phyloP scores from a whole-genome alignment of 2,888 invertebrate genomes.

The Nomada flava region DNA sequence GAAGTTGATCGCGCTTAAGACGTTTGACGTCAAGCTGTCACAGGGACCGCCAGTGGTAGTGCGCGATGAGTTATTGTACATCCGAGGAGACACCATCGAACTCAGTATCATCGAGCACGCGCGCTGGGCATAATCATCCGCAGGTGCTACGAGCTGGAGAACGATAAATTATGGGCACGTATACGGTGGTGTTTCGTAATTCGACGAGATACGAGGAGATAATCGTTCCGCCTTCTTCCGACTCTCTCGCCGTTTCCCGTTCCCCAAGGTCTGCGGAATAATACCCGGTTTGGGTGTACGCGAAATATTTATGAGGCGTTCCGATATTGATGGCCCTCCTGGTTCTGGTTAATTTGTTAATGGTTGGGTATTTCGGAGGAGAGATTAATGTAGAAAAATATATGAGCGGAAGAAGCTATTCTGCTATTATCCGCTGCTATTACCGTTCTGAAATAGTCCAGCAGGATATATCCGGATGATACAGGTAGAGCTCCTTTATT shows the following conservation, averaged over 20 bases:
- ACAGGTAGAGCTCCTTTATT: no score
- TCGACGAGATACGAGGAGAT: slow-evolving; percentile 9
- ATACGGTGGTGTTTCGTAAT: slow-evolving; percentile 39
- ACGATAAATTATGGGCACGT: slow-evolving; percentile 51
- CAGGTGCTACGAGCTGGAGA: slow-evolving; percentile 53
- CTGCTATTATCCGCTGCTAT: not conserved
- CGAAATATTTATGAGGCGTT: slow-evolving; percentile 3
- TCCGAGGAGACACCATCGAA: slow-evolving; percentile 25
- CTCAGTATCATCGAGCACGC: slow-evolving; percentile 51
- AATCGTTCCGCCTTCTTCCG: slow-evolving; percentile 11
- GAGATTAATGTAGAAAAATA: not conserved
- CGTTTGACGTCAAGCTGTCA: slow-evolving; percentile 58
- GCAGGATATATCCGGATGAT: not conserved
- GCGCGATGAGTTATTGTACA: slow-evolving; percentile 49
- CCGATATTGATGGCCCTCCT: not conserved
- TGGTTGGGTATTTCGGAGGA: not conserved
- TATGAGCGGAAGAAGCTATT: not conserved
- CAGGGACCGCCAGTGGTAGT: slow-evolving; percentile 22
- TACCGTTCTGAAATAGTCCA: not conserved
- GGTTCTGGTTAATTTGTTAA: slow-evolving; percentile 13
- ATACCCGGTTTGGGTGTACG: not conserved
- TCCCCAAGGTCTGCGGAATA: not conserved
- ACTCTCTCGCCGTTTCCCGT: not conserved
- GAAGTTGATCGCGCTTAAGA: slow-evolving; percentile 18
- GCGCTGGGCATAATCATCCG: slow-evolving; percentile 43